Evolutionary conservation across 2,113 vertebrate species (phyloP), one percentile per base, ranked within the genome.

Genomic region (Hydrochoerus hydrochaeris): DNA sequence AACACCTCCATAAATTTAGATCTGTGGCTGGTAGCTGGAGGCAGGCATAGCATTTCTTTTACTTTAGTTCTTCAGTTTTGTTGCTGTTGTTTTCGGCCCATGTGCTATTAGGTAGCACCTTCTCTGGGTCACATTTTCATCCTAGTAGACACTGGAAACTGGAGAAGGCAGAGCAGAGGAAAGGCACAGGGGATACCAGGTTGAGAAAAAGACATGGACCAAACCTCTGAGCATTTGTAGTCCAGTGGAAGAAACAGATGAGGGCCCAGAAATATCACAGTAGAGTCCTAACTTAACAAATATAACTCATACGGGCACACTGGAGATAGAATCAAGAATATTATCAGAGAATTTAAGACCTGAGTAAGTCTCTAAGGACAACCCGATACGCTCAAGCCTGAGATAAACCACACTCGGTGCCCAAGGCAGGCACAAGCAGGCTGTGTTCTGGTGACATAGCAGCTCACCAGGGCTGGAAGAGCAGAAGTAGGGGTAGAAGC

Each of bases 321-420:
- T 24, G 5, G 63, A 57, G 49, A 10, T 73, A 11, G 24, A 32
- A 49, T 44, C 16, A 22, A 38, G 81, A 24, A 75, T 3, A 52
- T 78, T 95, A 90, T 82, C 62, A 88, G 62, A 81, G 49, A 57
- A 94, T 63, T 94, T 81, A 69, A n/a, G 24, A 84, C 84, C 90
- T 78, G 17, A 89, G 8, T 63, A 85, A 90, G 58, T 90, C 35
- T 84, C 26, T 49, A 62, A 93, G 46, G 62, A 88, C 69, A 60
- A 46, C 1, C 13, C n/a, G 3, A 60, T 75, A 75, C 26, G 62
- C n/a, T 41, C 35, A 5, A n/a, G 46, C 20, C 41, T 49, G 16
- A 85, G n/a, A 95, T 62, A 85, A 90, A 73, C 46, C 2, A 16
- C 65, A 57, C 28, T 95, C 77, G 83, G 26, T 60, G 17, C 54